A percentile compares a stretch with the other conserved stretches of the same genome.
These are phyloP conservation scores for Chaunax sp. DNA, from an alignment of 2,797 vertebrate species.

Conservation along the genomic window DNA sequence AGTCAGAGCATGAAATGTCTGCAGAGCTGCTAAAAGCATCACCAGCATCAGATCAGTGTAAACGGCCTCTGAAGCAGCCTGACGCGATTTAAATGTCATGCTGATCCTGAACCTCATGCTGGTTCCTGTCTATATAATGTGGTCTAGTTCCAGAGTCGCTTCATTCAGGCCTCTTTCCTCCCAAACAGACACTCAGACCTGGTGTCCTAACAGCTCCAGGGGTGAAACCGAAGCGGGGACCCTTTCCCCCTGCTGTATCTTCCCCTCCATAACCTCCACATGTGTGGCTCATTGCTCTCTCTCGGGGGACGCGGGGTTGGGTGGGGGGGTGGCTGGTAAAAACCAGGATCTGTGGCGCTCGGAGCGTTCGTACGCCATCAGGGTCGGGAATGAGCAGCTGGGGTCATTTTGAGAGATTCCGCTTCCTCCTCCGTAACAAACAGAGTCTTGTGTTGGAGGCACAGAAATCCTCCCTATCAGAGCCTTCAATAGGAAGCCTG, in stretches of 20 bases:
- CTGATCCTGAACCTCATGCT: no score
- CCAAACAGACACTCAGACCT: constrained; percentile 9
- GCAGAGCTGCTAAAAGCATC: no score
- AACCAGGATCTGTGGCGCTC: constrained; percentile 8
- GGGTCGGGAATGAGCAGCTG: constrained; percentile 75
- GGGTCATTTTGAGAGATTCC: constrained; percentile 54
- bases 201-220: constrained; percentile 5
- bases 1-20: background rate
- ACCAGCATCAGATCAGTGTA: no score
- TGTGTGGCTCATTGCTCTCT: constrained; percentile 55
- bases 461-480: constrained; percentile 35
- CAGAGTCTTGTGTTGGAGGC: constrained; percentile 52
- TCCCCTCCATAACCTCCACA: constrained; percentile 52
- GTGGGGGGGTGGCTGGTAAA: background rate
- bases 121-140: no score
- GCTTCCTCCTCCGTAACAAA: constrained; percentile 73
- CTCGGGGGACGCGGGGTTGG: background rate
- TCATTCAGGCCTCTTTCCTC: no score
- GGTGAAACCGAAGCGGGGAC: constrained; percentile 35
- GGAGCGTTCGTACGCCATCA: constrained; percentile 34
- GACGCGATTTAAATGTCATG: no score
- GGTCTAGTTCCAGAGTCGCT: no score
- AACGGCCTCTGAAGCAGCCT: no score
- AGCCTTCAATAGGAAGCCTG: constrained; percentile 37
- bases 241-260: constrained; percentile 40